These are phyloP conservation scores for Rotaria socialis DNA, from an alignment of 2,888 invertebrate genomes.

Conservation along the genomic window DNA sequence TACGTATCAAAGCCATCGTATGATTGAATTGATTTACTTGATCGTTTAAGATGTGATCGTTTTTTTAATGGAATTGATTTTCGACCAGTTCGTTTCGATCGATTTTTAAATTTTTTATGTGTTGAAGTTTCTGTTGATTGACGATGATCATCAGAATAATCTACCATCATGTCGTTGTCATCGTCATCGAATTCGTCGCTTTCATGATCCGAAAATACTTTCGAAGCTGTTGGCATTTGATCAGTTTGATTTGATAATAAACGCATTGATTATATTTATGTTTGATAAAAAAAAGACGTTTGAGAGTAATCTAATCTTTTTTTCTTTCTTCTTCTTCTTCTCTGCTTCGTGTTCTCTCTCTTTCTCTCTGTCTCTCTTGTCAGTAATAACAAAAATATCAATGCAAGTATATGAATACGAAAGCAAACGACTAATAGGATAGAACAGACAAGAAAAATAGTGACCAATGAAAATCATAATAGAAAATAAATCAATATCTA, in stretches of 20 bases:
- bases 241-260: slow-evolving; percentile 11
- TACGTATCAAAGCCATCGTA: background rate
- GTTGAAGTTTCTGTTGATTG: background rate
- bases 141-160: background rate
- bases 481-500: background rate
- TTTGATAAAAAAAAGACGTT: slow-evolving; percentile 28
- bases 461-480: background rate
- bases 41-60: slow-evolving; percentile 9
- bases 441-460: slow-evolving; percentile 2
- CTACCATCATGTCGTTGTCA: background rate
- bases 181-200: background rate
- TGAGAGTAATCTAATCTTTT: slow-evolving; percentile 12
- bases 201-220: background rate
- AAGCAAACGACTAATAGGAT: background rate
- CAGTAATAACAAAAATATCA: slow-evolving; percentile 13
- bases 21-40: background rate
- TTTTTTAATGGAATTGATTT: background rate
- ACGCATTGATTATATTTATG: background rate
- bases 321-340: background rate
- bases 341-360: background rate
- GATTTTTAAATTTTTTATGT: background rate
- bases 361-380: background rate
- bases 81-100: slow-evolving; percentile 7
- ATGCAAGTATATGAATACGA: background rate
- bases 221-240: slow-evolving; percentile 5